A percentile compares a stretch with the other conserved stretches of the same genome.
phyloP scores from a whole-genome alignment of 2,888 invertebrate genomes.

The Ormyrus thymus region DNA sequence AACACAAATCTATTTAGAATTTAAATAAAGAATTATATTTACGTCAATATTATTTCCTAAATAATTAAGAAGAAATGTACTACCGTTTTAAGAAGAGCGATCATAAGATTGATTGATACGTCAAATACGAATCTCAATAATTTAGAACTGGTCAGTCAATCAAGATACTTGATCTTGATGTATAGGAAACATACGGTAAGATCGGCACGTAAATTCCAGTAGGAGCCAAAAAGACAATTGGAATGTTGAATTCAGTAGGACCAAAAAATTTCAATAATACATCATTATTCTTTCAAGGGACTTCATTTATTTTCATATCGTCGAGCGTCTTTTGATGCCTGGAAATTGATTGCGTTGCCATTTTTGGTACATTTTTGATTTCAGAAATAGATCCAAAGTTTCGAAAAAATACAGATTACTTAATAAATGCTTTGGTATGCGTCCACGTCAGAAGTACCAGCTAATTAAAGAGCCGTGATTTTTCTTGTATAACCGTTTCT shows the following conservation, averaged over 20 bases:
- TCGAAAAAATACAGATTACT: no score
- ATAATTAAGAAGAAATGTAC: slow-evolving; percentile 26
- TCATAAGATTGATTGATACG: slow-evolving; percentile 40
- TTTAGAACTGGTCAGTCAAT: slow-evolving; percentile 17
- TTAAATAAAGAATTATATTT: no score
- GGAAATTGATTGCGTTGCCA: not conserved
- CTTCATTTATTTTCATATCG: slow-evolving; percentile 8
- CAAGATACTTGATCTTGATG: slow-evolving; percentile 34
- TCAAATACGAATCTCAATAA: slow-evolving; percentile 42
- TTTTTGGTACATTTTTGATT: no score
- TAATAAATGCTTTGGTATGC: no score
- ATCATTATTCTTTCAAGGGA: not conserved
- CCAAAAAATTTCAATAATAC: slow-evolving; percentile 7
- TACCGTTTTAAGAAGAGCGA: slow-evolving; percentile 54
- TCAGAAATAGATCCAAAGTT: no score
- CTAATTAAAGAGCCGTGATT: no score
- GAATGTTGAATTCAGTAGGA: slow-evolving; percentile 34
- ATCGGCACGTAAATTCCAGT: slow-evolving; percentile 50
- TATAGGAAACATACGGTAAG: not conserved
- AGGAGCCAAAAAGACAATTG: slow-evolving; percentile 35
- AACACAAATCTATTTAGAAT: no score
- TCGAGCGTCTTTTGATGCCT: not conserved
- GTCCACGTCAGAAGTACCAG: no score
- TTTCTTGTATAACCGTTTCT: no score
- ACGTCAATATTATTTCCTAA: not conserved